Conservation (phyloP, 2,113 vertebrate species). For the Isurus oxyrinchus region DNA sequence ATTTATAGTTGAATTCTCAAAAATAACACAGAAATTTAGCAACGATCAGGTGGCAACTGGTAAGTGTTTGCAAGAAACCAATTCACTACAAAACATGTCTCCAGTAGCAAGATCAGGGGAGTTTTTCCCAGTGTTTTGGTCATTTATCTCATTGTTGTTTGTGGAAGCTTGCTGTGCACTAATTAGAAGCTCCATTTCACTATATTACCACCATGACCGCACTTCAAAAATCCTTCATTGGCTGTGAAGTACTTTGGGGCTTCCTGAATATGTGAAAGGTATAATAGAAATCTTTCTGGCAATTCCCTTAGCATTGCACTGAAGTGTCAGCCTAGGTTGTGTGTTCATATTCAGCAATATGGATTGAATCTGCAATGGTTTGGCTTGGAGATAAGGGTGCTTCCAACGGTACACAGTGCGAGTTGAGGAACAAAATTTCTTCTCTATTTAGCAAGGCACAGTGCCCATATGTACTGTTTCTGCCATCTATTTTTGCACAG, state of each 20-base stretch:
- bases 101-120: background rate
- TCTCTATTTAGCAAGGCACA: background rate
- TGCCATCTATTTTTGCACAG: background rate
- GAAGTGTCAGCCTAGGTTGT: background rate
- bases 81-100: background rate
- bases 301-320: background rate
- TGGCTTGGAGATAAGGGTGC: background rate
- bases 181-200: too few species aligned
- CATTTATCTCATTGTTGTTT: background rate
- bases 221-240: background rate
- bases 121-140: background rate
- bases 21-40: background rate
- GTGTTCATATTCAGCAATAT: background rate
- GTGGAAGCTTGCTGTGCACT: background rate
- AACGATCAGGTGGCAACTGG: background rate
- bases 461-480: background rate
- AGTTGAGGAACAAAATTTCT: background rate
- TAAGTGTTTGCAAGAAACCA: background rate
- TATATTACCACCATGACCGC: background rate
- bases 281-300: background rate
- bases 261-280: background rate
- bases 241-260: background rate
- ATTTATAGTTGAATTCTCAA: background rate
- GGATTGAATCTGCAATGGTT: background rate
- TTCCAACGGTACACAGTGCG: background rate